Percentiles rank a stretch among this genome's conserved stretches.
phyloP scores from a whole-genome alignment of 1,140 invertebrate species.

The Sinella curviseta region DNA sequence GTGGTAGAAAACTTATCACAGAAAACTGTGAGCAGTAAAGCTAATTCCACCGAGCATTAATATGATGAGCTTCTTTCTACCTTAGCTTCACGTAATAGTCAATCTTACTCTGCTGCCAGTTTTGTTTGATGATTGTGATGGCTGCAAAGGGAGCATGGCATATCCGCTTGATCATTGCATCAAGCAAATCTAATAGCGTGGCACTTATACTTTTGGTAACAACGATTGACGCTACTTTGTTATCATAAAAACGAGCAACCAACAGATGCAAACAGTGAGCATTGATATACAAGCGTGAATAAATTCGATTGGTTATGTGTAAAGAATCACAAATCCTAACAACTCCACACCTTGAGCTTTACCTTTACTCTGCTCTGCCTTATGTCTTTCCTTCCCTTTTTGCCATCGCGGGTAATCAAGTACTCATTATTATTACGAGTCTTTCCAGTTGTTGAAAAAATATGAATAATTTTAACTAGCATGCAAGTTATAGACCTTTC shows the following conservation, averaged over 20 bases:
- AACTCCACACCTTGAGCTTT: slow-evolving; percentile 14
- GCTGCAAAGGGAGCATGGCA: background rate
- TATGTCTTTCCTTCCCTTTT: background rate
- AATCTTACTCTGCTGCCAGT: too few species aligned
- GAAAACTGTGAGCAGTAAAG: background rate
- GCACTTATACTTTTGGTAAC: too few species aligned
- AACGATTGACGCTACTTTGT: too few species aligned
- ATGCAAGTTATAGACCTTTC: background rate
- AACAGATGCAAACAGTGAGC: background rate
- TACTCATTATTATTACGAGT: slow-evolving; percentile 4
- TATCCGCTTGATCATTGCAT: too few species aligned
- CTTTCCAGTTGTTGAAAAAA: background rate
- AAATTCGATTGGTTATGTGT: slow-evolving; percentile 3
- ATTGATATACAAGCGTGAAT: slow-evolving; percentile 5
- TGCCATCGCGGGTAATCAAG: background rate
- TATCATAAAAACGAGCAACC: background rate
- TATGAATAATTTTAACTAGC: background rate
- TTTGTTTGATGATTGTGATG: background rate
- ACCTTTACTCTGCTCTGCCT: background rate
- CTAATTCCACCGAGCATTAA: too few species aligned
- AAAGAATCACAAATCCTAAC: background rate
- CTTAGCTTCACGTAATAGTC: too few species aligned
- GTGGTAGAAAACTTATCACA: too few species aligned
- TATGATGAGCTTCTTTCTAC: too few species aligned
- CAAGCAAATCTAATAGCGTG: too few species aligned